Evolutionary conservation across 2,888 invertebrate species (phyloP), one percentile per base, ranked within the genome.

Genomic region (Synanthedon vespiformis): DNA sequence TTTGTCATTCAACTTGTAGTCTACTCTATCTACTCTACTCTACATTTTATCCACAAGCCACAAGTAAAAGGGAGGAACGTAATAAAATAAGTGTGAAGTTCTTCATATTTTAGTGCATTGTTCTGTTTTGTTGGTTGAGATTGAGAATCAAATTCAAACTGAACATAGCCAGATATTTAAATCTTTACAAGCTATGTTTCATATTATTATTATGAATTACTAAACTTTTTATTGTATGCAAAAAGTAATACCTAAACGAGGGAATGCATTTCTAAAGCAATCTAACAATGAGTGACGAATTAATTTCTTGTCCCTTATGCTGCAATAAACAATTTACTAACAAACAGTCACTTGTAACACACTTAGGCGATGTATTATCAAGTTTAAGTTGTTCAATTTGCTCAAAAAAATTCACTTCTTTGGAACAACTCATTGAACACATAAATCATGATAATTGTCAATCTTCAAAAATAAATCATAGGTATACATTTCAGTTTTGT

Each of bases 301-400:
- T 61, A 67, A 88, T 65, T 68, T 81, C 71, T 58, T 92, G 92
- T 61, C 91, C 92, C 44, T 80, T 92, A 69, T 92, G 92, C 71
- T 92, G 92, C 65, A 88, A 88, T 56, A 88, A 89, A 68, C 88
- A 83, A 54, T 92, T 92, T 78, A 70, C 77, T 56, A 89, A 89
- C 54, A 89, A 88, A 57, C 75, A 88, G 80, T 64, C 89, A 82
- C 77, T 88, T 84, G 60, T 77, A 82, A 63, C 89, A 74, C 83
- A 86, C 65, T 83, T 92, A 65, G 76, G 87, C 27, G 88, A 88
- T 67, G 61, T 72, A 51, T 61, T 70, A 53, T 63, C 69, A 16
- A 91, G 90, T 74, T 67, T 92, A 54, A 77, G 77, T 61, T 92
- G 92, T 63, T 89, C 92, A 16, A 73, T 88, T 56, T 92, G 92